Conservation (phyloP, 1,140 invertebrate genomes). For the Zaprionus kolodkinae region DNA sequence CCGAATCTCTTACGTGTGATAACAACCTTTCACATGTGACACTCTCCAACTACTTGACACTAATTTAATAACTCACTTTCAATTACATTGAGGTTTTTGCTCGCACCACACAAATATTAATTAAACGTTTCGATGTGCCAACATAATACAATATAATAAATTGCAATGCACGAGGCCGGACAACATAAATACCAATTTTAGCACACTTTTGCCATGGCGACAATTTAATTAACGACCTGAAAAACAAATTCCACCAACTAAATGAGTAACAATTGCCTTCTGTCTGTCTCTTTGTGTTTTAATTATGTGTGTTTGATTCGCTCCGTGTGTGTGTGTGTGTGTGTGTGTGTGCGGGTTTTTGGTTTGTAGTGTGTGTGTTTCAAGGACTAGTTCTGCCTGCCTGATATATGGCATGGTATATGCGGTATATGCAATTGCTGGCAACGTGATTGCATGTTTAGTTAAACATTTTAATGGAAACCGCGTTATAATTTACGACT, state of each 20-base stretch:
- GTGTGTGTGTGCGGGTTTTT: not conserved
- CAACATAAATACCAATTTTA: conserved; percentile 11
- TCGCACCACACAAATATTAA: conserved; percentile 39
- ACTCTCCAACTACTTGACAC: not conserved
- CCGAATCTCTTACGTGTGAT: not conserved
- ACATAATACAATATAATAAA: not conserved
- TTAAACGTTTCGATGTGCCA: conserved; percentile 11
- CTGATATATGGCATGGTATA: not conserved
- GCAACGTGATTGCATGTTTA: conserved; percentile 63
- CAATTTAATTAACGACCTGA: conserved; percentile 71
- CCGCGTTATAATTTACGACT: conserved; percentile 53
- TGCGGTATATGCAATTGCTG: conserved; percentile 34
- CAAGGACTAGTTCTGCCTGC: conserved; percentile 10
- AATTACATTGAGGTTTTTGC: not conserved
- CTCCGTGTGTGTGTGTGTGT: not conserved
- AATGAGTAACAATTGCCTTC: conserved; percentile 66
- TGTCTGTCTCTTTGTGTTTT: conserved; percentile 44
- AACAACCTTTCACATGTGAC: not conserved
- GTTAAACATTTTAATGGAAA: conserved; percentile 66
- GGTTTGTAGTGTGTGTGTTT: conserved; percentile 7
- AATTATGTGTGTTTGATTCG: conserved; percentile 53
- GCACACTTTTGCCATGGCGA: conserved; percentile 36
- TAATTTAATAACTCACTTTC: not conserved
- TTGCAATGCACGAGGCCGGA: conserved; percentile 3
- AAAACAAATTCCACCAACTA: conserved; percentile 31